Conservation (phyloP, 1,140 invertebrate genomes). For the Piezodorus guildinii region DNA sequence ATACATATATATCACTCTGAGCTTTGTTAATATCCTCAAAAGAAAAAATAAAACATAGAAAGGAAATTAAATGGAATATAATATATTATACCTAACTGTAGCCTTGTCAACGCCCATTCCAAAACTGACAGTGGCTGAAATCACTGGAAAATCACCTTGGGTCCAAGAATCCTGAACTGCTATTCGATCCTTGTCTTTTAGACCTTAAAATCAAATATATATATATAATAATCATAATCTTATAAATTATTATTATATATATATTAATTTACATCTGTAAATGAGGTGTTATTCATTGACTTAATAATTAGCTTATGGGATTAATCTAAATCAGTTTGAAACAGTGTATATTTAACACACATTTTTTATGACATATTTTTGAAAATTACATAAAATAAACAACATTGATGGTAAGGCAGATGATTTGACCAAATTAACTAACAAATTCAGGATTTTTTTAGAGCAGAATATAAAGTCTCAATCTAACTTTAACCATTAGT, state of each 20-base stretch:
- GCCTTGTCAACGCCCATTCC: constrained; percentile 66
- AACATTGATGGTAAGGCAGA: no score
- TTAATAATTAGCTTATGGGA: not conserved
- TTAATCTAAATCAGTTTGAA: not conserved
- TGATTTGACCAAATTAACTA: no score
- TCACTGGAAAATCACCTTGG: constrained; percentile 46
- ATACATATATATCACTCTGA: no score
- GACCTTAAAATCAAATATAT: constrained; percentile 32
- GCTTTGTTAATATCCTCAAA: no score
- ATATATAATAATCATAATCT: not conserved
- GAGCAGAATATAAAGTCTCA: no score
- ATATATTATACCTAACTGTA: constrained; percentile 44
- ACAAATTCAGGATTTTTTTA: no score
- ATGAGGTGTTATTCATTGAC: no score
- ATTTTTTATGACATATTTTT: not conserved
- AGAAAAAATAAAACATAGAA: no score
- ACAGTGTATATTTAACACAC: not conserved
- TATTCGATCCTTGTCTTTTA: constrained; percentile 39
- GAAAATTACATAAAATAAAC: not conserved
- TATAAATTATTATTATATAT: no score
- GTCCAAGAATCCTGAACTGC: constrained; percentile 54
- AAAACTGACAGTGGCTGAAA: constrained; percentile 54
- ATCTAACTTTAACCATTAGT: no score
- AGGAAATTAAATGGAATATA: not conserved
- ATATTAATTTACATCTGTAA: no score